Evolutionary conservation across 1,140 invertebrate genomes (phyloP).

Genomic region (Bombus fervidus): DNA sequence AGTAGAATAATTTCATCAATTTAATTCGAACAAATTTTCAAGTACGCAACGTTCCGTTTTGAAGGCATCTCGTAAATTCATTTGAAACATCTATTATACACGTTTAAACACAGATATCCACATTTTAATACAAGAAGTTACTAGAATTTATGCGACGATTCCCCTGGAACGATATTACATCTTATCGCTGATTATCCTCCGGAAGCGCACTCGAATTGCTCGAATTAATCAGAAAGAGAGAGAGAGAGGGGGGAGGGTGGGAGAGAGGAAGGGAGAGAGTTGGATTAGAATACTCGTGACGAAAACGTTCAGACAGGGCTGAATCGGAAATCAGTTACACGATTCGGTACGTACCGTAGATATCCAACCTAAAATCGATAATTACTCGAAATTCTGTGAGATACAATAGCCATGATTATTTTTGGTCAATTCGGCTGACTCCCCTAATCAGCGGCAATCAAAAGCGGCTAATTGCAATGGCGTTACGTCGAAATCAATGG

Average conservation of each 20-base stretch:
- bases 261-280: no score
- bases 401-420: background rate
- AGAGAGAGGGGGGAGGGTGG: no score
- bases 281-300: background rate
- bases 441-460: slow-evolving; percentile 30
- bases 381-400: background rate
- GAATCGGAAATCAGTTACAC: slow-evolving; percentile 11
- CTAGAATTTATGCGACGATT: background rate
- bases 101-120: no score
- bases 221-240: slow-evolving; percentile 5
- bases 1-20: background rate
- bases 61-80: no score
- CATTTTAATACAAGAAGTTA: slow-evolving; percentile 1
- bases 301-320: background rate
- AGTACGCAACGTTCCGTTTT: background rate
- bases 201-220: background rate
- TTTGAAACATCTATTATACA: background rate
- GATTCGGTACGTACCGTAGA: background rate
- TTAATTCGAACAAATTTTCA: background rate
- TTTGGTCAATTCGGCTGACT: background rate
- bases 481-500: slow-evolving; percentile 50
- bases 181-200: background rate
- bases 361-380: background rate
- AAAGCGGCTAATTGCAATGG: slow-evolving; percentile 25
- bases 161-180: background rate